Conservation (phyloP, 2,797 vertebrate genomes). For the Megalops cyprinoides region DNA sequence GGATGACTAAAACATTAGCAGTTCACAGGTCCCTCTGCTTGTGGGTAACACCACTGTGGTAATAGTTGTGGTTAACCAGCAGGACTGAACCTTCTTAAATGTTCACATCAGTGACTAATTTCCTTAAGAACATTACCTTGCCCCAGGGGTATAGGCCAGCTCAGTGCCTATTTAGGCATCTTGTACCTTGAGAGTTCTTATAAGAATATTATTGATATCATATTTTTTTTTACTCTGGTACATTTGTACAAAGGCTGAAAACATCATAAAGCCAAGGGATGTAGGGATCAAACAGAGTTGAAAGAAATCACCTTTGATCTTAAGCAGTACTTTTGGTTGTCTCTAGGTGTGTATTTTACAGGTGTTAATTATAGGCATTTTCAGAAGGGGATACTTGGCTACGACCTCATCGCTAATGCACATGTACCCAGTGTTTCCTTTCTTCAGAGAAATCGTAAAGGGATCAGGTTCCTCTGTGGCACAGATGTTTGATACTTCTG, state of each 20-base stretch:
- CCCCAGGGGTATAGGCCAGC: neutral
- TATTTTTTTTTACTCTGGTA: neutral
- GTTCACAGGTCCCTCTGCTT: neutral
- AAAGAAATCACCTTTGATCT: conserved; percentile 67
- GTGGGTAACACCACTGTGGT: neutral
- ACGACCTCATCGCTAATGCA: conserved; percentile 50
- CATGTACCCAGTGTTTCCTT: conserved; percentile 63
- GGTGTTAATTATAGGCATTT: conserved; percentile 72
- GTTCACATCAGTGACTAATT: conserved; percentile 5
- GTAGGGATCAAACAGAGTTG: conserved; percentile 58
- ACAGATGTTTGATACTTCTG: conserved; percentile 42
- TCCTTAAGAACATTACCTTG: neutral
- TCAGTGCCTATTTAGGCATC: neutral
- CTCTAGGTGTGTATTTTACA: conserved; percentile 72
- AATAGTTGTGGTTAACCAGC: neutral
- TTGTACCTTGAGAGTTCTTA: neutral
- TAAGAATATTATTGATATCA: neutral
- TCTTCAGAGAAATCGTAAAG: conserved; percentile 10
- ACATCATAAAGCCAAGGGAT: conserved; percentile 19
- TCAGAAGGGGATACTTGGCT: conserved; percentile 69
- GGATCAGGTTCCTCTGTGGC: conserved; percentile 29
- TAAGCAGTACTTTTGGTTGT: conserved; percentile 55
- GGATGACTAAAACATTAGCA: neutral
- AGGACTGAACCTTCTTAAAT: neutral
- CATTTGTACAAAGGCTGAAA: neutral